Conservation (phyloP, 2,113 vertebrate genomes). For the Grammomys surdaster region DNA sequence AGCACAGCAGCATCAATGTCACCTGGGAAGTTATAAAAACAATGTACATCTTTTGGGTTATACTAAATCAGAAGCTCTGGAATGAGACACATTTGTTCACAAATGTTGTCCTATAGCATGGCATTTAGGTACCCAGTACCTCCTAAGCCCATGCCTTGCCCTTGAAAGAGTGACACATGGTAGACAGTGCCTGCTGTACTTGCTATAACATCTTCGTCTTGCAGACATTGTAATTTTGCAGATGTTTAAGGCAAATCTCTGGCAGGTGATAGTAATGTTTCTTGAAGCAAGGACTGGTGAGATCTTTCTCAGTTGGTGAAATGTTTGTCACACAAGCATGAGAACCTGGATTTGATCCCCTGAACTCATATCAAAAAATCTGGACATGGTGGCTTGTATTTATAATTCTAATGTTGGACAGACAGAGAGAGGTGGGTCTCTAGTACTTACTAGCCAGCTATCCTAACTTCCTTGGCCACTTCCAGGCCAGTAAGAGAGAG, state of each 20-base stretch:
- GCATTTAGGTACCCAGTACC: neutral
- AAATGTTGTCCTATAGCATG: neutral
- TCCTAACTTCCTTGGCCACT: neutral
- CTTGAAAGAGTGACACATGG: neutral
- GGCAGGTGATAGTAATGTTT: neutral
- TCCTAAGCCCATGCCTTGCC: too few relatives aligned
- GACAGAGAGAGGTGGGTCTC: too few relatives aligned
- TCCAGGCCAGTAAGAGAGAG: neutral
- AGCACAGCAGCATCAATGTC: neutral
- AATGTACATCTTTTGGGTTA: neutral
- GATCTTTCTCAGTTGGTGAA: neutral
- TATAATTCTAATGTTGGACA: neutral
- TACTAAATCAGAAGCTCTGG: neutral
- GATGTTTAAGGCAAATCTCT: neutral
- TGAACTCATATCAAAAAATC: neutral
- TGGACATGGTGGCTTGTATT: neutral
- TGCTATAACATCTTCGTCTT: neutral
- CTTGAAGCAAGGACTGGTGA: neutral
- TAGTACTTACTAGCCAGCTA: neutral
- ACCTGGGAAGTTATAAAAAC: neutral
- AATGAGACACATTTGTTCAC: neutral
- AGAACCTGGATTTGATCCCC: neutral
- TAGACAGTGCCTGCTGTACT: neutral
- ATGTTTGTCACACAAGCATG: neutral
- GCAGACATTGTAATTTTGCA: neutral